Conservation (phyloP, 2,797 vertebrate species). For the Muscicapa comitata region DNA sequence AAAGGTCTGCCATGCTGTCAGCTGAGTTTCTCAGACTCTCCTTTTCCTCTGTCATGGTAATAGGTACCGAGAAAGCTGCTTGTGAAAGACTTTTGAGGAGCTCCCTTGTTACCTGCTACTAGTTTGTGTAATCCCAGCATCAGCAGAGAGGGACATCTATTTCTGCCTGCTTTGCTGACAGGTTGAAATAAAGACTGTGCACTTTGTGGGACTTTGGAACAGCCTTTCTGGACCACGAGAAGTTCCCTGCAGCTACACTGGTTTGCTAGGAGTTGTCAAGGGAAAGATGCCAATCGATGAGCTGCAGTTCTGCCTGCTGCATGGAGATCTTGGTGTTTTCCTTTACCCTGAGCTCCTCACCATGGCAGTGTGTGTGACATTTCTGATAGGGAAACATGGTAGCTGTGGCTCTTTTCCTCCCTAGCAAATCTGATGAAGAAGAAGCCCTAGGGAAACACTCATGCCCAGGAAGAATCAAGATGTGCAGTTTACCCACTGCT, state of each 20-base stretch:
- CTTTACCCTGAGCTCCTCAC: not conserved
- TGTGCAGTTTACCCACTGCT: not conserved
- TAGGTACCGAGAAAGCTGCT: constrained; percentile 45
- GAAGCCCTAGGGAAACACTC: not conserved
- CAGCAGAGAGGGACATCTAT: not conserved
- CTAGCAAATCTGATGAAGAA: not conserved
- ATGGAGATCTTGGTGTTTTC: not conserved
- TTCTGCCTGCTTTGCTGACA: not conserved
- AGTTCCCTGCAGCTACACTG: not conserved
- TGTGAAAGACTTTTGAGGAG: constrained; percentile 39
- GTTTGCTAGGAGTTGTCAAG: not conserved
- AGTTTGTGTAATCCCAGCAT: constrained; percentile 22
- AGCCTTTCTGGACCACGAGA: not conserved
- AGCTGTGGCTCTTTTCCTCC: not conserved
- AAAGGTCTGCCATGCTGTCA: constrained; percentile 64
- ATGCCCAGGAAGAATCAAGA: not conserved
- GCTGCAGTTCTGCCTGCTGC: not conserved
- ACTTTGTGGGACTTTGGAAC: not conserved
- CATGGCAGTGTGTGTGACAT: not conserved
- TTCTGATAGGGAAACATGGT: not conserved
- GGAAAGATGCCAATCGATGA: not conserved
- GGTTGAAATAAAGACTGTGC: not conserved
- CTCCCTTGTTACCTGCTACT: constrained; percentile 27
- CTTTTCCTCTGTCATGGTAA: constrained; percentile 49
- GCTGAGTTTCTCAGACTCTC: constrained; percentile 16